Evolutionary conservation across 2,797 vertebrate genomes (phyloP).

Genomic region (Salarias fasciatus): DNA sequence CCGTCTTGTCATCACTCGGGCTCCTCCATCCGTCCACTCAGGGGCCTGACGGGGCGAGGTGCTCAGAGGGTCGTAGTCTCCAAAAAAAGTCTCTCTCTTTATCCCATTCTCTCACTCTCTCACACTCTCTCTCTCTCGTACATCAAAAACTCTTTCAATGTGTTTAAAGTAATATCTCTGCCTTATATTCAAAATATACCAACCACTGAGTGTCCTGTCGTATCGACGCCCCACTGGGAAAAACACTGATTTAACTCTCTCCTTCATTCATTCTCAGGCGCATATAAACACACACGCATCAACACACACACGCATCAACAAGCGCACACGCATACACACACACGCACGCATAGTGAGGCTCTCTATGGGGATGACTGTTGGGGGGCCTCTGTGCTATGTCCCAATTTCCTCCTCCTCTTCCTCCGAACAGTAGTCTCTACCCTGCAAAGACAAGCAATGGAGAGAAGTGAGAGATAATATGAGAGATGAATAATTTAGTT

Average conservation of each 20-base stretch:
- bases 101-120: slow-evolving; percentile 44
- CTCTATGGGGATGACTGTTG: slow-evolving; percentile 49
- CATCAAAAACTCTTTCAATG: slow-evolving; percentile 36
- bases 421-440: slow-evolving; percentile 93
- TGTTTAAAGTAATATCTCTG: slow-evolving; percentile 75
- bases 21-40: slow-evolving; percentile 56
- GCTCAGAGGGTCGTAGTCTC: slow-evolving; percentile 55
- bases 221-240: slow-evolving; percentile 34
- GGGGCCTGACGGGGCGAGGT: slow-evolving; percentile 44
- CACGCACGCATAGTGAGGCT: slow-evolving; percentile 60
- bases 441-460: slow-evolving; percentile 75
- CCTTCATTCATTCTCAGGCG: slow-evolving; percentile 34
- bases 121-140: slow-evolving; percentile 10
- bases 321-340: slow-evolving; percentile 21
- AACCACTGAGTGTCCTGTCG: slow-evolving; percentile 54
- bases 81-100: slow-evolving; percentile 61
- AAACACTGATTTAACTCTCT: slow-evolving; percentile 74
- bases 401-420: slow-evolving; percentile 87
- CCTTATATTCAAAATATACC: slow-evolving; percentile 51
- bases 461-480: slow-evolving; percentile 11
- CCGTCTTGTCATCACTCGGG: slow-evolving; percentile 39
- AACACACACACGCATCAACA: slow-evolving; percentile 47
- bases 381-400: slow-evolving; percentile 81
- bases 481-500: not conserved
- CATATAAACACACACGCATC: slow-evolving; percentile 29